These are phyloP conservation scores for Neoniphon sammara DNA, from an alignment of 2,797 vertebrate species.

Conservation along the genomic window DNA sequence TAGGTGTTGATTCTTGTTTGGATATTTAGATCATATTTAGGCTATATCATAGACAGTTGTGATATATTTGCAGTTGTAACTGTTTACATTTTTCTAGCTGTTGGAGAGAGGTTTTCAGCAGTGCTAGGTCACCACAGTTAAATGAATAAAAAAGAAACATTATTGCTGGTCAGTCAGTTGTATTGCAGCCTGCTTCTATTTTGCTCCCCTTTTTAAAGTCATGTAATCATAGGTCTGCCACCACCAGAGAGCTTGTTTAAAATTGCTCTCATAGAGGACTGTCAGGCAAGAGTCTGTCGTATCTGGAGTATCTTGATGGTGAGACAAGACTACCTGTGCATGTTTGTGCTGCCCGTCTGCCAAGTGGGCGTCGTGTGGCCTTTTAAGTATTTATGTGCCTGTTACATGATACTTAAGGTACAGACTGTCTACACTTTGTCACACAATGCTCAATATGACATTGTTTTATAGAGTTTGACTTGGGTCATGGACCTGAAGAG, in stretches of 20 bases:
- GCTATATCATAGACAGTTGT: background rate
- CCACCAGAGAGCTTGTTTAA: slow-evolving; percentile 10
- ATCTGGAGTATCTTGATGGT: slow-evolving; percentile 33
- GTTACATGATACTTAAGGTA: slow-evolving; percentile 53
- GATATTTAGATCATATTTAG: background rate
- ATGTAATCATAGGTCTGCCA: slow-evolving; percentile 6
- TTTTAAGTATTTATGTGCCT: slow-evolving; percentile 79
- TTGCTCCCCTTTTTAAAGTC: background rate
- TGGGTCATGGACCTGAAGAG: background rate
- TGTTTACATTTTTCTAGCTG: too few relatives aligned
- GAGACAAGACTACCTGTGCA: slow-evolving; percentile 28
- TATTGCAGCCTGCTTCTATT: background rate
- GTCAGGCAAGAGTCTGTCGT: slow-evolving; percentile 17
- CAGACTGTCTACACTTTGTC: slow-evolving; percentile 42
- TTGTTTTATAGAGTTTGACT: background rate
- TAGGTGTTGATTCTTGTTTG: background rate
- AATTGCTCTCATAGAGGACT: slow-evolving; percentile 18
- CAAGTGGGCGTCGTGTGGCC: slow-evolving; percentile 66
- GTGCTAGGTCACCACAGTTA: background rate
- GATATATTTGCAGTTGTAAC: too few relatives aligned
- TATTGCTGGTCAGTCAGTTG: background rate
- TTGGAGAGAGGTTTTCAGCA: too few relatives aligned
- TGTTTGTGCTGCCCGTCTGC: slow-evolving; percentile 35
- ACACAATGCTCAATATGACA: background rate
- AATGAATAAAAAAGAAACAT: background rate